Percentiles rank a stretch among this genome's conserved stretches.
Conservation (phyloP, 2,113 vertebrate species). For the Prochilodus magdalenae region DNA sequence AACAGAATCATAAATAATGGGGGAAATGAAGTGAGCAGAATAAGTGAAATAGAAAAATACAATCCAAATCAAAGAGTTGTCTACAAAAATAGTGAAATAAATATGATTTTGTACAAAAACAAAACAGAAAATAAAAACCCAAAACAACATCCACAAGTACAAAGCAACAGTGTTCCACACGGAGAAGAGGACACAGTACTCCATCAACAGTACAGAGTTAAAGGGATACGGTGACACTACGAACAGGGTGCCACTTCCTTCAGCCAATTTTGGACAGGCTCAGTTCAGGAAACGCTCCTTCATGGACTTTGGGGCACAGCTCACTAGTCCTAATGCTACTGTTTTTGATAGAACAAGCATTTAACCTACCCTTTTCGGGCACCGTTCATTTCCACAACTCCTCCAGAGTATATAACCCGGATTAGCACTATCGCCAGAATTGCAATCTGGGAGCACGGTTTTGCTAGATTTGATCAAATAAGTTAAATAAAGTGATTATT, state of each 20-base stretch:
- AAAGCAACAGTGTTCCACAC: conserved; percentile 91
- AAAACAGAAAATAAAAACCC: conserved; percentile 71
- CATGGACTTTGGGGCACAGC: conserved; percentile 23
- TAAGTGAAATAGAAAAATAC: conserved; percentile 98
- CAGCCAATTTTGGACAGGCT: neutral
- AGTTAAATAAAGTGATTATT: conserved; percentile 80
- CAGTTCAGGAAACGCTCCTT: conserved; percentile 26
- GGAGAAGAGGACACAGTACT: conserved; percentile 84
- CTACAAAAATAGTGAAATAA: conserved; percentile 99
- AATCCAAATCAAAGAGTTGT: conserved; percentile 93
- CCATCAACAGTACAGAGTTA: conserved; percentile 78
- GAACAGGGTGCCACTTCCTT: conserved; percentile 10
- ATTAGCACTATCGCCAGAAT: conserved; percentile 79
- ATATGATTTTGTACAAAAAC: conserved; percentile 94
- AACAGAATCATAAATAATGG: conserved; percentile 87
- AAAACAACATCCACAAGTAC: conserved; percentile 63
- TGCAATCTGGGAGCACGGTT: conserved; percentile 77
- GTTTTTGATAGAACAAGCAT: conserved; percentile 46
- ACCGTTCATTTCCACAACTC: conserved; percentile 46
- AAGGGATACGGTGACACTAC: conserved; percentile 66
- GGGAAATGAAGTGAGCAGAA: conserved; percentile 76
- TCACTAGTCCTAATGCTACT: conserved; percentile 19
- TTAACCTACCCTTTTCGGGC: neutral
- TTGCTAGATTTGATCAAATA: conserved; percentile 83
- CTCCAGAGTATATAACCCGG: conserved; percentile 58